Conservation (phyloP, 2,888 invertebrate species). For the Diabrotica balteata region DNA sequence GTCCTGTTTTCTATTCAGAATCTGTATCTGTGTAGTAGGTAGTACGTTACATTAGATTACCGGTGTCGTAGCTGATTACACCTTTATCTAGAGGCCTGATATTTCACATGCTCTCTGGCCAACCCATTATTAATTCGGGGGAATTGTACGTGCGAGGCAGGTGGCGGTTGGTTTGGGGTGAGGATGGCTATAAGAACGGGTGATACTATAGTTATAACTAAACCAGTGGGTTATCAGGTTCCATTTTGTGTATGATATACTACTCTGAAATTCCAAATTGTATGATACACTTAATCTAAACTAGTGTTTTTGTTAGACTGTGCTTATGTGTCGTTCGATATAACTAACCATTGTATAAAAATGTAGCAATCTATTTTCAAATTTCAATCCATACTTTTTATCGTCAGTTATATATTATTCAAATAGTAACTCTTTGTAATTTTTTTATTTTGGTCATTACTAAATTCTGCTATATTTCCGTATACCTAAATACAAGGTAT, state of each 20-base stretch:
- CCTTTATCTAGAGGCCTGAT: slow-evolving; percentile 33
- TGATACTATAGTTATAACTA: background rate
- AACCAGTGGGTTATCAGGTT: background rate
- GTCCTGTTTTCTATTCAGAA: slow-evolving; percentile 3
- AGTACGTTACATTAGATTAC: slow-evolving; percentile 30
- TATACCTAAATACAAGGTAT: too few species aligned
- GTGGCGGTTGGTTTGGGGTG: slow-evolving; percentile 9
- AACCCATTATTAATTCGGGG: slow-evolving; percentile 23
- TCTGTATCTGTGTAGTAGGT: slow-evolving; percentile 23
- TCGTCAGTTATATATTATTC: too few species aligned
- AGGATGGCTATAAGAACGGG: background rate
- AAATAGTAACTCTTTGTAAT: too few species aligned
- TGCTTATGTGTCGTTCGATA: too few species aligned
- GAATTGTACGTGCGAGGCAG: background rate
- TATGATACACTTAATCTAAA: too few species aligned
- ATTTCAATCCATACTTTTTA: too few species aligned
- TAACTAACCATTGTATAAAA: too few species aligned
- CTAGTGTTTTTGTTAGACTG: too few species aligned
- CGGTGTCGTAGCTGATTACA: slow-evolving; percentile 28
- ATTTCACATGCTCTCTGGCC: slow-evolving; percentile 30
- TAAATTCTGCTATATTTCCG: too few species aligned
- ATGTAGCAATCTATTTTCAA: too few species aligned
- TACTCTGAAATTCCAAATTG: too few species aligned
- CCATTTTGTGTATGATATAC: background rate
- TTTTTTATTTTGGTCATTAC: too few species aligned